Conservation (phyloP, 2,797 vertebrate species). For the Iguana delicatissima region DNA sequence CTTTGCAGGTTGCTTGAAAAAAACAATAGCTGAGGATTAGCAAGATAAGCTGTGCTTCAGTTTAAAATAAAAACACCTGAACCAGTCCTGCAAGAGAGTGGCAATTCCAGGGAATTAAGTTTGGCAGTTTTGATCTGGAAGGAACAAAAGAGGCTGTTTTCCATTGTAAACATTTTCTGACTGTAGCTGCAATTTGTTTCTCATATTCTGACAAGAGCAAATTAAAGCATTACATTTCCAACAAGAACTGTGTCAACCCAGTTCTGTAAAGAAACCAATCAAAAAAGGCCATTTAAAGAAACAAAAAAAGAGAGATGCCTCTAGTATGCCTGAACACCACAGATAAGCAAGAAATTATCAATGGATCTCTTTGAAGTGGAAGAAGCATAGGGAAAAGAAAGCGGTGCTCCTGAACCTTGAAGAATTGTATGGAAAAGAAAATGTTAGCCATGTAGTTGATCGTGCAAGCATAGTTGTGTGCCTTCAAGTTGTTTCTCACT, state of each 20-base stretch:
- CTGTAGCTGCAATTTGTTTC: background rate
- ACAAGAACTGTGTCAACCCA: background rate
- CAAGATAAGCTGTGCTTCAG: background rate
- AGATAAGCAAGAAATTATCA: background rate
- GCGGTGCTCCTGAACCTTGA: too few species aligned
- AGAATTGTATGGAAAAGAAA: too few species aligned
- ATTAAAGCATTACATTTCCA: background rate
- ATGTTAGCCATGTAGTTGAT: too few species aligned
- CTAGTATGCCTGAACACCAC: background rate
- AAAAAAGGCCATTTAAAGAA: background rate
- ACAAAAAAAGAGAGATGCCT: background rate
- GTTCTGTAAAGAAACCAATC: background rate
- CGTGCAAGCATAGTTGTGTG: too few species aligned
- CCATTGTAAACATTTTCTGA: background rate
- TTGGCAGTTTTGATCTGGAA: background rate
- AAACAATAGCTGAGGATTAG: conserved; percentile 29
- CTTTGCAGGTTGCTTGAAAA: conserved; percentile 2
- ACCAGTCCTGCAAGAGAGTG: conserved; percentile 13
- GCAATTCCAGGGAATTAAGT: background rate
- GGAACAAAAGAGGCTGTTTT: background rate
- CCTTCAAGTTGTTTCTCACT: too few species aligned
- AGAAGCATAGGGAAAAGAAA: too few species aligned
- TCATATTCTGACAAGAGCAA: background rate
- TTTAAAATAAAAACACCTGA: conserved; percentile 7
- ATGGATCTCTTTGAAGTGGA: background rate